These are phyloP conservation scores for Cremastobaeus sp. DNA, from an alignment of 2,888 invertebrate genomes.

Conservation along the genomic window DNA sequence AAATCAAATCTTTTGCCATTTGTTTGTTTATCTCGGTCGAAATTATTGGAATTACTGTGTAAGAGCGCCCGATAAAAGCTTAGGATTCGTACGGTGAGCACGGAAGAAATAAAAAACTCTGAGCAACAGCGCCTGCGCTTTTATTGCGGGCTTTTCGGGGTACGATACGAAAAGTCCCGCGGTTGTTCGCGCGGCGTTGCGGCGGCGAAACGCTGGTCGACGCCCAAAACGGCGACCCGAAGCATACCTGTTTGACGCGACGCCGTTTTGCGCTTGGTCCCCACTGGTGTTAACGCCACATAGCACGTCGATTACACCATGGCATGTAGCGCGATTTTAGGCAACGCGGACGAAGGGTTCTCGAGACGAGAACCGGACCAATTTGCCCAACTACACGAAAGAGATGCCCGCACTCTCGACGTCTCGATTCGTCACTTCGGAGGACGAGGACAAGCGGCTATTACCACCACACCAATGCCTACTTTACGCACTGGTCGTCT, in stretches of 20 bases:
- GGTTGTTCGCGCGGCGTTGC: constrained; percentile 7
- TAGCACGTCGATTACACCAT: too few relatives aligned
- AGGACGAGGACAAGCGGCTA: too few relatives aligned
- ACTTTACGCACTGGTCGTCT: too few relatives aligned
- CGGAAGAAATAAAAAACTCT: neutral
- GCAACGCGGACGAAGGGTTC: too few relatives aligned
- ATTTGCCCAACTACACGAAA: too few relatives aligned
- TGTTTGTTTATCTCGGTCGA: too few relatives aligned
- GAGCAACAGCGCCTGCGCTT: constrained; percentile 25
- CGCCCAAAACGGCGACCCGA: constrained; percentile 27
- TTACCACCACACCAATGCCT: too few relatives aligned
- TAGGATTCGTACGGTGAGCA: too few relatives aligned
- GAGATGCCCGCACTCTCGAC: constrained; percentile 11
- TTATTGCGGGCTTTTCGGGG: neutral
- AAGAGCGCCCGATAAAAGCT: too few relatives aligned
- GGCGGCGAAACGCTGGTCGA: constrained; percentile 43
- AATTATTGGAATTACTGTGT: too few relatives aligned
- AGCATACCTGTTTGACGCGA: constrained; percentile 24
- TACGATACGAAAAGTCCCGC: constrained; percentile 30
- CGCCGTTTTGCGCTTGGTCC: constrained; percentile 27
- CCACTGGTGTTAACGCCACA: constrained; percentile 21
- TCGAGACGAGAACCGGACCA: too few relatives aligned
- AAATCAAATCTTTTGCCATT: too few relatives aligned
- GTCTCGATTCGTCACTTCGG: constrained; percentile 42
- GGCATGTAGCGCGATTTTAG: neutral